Percentiles rank a stretch among this genome's conserved stretches.
Conservation (phyloP, 2,113 vertebrate genomes). For the Rafetus swinhoei region DNA sequence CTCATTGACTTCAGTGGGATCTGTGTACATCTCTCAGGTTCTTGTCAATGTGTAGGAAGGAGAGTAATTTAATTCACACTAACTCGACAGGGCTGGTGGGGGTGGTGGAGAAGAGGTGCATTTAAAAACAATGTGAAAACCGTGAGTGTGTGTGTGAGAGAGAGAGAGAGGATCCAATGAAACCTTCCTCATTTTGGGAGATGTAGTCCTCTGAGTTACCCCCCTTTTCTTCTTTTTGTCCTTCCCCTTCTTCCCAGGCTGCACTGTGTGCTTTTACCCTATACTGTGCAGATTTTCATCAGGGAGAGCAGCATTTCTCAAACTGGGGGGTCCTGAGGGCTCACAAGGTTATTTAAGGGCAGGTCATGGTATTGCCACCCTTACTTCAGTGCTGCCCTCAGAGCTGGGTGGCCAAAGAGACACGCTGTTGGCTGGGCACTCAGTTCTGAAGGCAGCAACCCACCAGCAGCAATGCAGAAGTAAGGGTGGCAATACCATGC, state of each 20-base stretch:
- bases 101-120: background rate
- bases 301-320: too few relatives aligned
- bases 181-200: background rate
- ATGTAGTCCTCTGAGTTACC: background rate
- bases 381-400: too few relatives aligned
- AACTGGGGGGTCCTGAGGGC: too few relatives aligned
- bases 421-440: too few relatives aligned
- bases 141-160: background rate
- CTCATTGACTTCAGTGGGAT: fast-evolving
- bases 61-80: background rate
- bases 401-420: too few relatives aligned
- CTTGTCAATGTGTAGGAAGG: background rate
- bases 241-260: background rate
- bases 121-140: background rate
- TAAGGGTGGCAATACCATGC: too few relatives aligned
- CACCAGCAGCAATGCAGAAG: too few relatives aligned
- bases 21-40: fast-evolving
- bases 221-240: background rate
- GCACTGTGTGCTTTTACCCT: too few relatives aligned
- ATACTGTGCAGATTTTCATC: too few relatives aligned
- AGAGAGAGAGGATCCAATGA: background rate
- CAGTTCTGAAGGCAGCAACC: too few relatives aligned
- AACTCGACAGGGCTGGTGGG: background rate
- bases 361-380: too few relatives aligned
- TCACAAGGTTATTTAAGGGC: too few relatives aligned